Base-by-base conservation (phyloP, 2,113 vertebrate species). In the Myotis davidii region DNA sequence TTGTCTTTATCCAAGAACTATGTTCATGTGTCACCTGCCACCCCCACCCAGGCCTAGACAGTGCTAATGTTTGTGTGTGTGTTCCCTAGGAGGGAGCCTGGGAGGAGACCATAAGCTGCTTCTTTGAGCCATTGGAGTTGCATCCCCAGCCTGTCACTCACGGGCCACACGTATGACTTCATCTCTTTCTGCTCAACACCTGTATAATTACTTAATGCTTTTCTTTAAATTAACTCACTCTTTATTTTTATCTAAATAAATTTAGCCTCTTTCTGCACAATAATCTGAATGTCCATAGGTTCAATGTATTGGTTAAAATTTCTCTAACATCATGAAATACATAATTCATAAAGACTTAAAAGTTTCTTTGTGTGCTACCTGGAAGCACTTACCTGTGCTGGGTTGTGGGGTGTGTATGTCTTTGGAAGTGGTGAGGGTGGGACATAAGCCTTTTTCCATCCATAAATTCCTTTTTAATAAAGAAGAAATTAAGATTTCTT, bases 181-280 rank as follows among this genome's bases (percentile, higher is more conserved):
- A 50, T 25, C 34, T 37, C 16, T 17, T 77, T n/a, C 52, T 77
- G 16, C 37, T 61, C 54, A 20, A 3, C 17, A 16, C 29, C 52
- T 77, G 9, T 67, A 0, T 64, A 77, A 37, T 74, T n/a, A 42
- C 54, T 67, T 70, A 17, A 5, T 25, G 6, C 17, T 72, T 65
- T 61, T 72, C 72, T 77, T n/a, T n/a, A n/a, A n/a, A n/a, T 59
- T 61, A 1, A 85, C 17, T 50, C 39, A 39, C 48, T 56, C 78
- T 83, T 81, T 87, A 39, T 67, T 95, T 79, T 77, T 45, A 50
- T 32, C 21, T 85, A 74, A 89, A 61, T 86, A 27, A 79, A 94
- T 69, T 23, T 32, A 92, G 21, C 65, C 27, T 59, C 7, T 39
- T 88, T 59, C 34, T n/a, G 32, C 56, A 67, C 48, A 89, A 17